Percentiles rank a stretch among this genome's conserved stretches.
Evolutionary conservation across 2,888 invertebrate genomes (phyloP).

Genomic region (Xanthorhoe designata): DNA sequence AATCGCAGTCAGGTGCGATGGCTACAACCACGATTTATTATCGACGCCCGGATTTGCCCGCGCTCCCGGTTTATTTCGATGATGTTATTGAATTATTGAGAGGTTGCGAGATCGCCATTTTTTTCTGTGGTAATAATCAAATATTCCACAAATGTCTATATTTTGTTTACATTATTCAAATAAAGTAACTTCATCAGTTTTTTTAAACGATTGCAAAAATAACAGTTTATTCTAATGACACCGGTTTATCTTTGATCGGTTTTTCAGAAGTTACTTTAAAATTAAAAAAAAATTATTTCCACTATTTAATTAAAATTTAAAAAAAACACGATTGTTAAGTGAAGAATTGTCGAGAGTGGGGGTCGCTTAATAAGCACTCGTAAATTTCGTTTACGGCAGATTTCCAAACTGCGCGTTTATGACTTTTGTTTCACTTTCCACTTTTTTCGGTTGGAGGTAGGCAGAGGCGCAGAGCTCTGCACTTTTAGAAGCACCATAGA

Average conservation of each 20-base stretch:
- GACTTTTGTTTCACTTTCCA: conserved; percentile 80
- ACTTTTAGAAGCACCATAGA: conserved; percentile 17
- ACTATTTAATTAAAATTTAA: too few relatives aligned
- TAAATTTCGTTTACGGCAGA: conserved; percentile 75
- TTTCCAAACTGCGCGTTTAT: conserved; percentile 68
- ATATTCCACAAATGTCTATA: not conserved
- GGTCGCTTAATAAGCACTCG: conserved; percentile 65
- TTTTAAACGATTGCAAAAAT: too few relatives aligned
- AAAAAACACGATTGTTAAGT: not conserved
- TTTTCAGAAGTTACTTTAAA: too few relatives aligned
- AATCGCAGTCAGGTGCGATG: conserved; percentile 80
- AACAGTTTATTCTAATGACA: too few relatives aligned
- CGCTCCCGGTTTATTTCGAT: conserved; percentile 60
- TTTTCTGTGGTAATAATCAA: not conserved
- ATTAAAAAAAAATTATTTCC: too few relatives aligned
- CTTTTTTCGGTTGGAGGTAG: conserved; percentile 66
- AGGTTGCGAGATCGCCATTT: conserved; percentile 10
- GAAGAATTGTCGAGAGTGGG: conserved; percentile 7
- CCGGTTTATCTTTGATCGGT: too few relatives aligned
- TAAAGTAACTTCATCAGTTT: too few relatives aligned
- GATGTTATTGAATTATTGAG: conserved; percentile 72
- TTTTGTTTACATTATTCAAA: not conserved
- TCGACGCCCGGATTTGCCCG: conserved; percentile 59
- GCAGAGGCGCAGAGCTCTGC: conserved; percentile 50
- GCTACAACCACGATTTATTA: conserved; percentile 74